phyloP scores from a whole-genome alignment of 2,797 vertebrate genomes.

The Lepilemur septentrionalis region DNA sequence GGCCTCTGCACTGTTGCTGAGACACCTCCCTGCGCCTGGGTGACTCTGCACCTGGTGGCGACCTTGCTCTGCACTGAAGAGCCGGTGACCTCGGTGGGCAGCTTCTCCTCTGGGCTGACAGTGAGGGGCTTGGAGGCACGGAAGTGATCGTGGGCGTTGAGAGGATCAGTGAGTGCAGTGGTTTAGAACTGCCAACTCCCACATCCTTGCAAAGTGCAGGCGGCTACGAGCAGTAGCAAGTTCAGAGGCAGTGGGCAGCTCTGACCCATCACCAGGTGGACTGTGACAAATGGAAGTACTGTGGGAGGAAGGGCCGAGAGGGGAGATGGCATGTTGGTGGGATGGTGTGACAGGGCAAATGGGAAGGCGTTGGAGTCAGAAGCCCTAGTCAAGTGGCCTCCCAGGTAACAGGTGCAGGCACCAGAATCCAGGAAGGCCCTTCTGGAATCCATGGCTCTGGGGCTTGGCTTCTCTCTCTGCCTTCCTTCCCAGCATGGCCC shows the following conservation, averaged over 20 bases:
- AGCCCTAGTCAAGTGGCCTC: background rate
- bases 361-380: background rate
- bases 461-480: background rate
- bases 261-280: background rate
- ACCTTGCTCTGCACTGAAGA: background rate
- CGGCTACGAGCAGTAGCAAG: background rate
- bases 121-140: background rate
- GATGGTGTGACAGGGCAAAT: background rate
- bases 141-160: background rate
- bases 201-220: background rate
- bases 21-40: background rate
- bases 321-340: background rate
- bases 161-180: background rate
- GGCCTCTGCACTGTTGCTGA: background rate
- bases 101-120: background rate
- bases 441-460: background rate
- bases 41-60: background rate
- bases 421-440: background rate
- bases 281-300: background rate
- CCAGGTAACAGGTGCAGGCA: background rate
- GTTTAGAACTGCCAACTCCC: background rate
- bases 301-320: background rate
- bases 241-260: background rate
- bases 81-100: rapidly evolving
- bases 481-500: background rate